phyloP scores from a whole-genome alignment of 2,797 vertebrate species.

The Sandelia bainsii region DNA sequence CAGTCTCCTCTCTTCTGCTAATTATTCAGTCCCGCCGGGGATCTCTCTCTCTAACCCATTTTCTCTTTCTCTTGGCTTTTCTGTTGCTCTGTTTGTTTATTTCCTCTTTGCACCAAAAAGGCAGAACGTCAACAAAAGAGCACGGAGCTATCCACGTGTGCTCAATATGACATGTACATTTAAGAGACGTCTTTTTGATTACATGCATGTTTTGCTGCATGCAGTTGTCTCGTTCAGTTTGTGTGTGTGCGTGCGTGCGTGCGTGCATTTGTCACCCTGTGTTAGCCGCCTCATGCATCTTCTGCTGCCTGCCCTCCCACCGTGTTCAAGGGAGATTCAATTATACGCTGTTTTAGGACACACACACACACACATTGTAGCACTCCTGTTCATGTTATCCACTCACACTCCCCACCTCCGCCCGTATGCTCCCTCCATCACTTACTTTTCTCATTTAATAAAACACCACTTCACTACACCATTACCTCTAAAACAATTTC shows the following conservation, averaged over 20 bases:
- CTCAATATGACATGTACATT: conserved; percentile 20
- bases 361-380: conserved; percentile 28
- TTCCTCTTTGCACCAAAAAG: background rate
- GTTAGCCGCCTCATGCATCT: conserved; percentile 71
- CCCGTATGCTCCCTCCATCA: conserved; percentile 39
- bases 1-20: conserved; percentile 20
- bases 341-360: conserved; percentile 44
- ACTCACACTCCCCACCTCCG: background rate
- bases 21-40: conserved; percentile 42
- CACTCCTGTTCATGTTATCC: conserved; percentile 32
- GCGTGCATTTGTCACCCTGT: conserved; percentile 47
- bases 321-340: conserved; percentile 47
- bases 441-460: conserved; percentile 67
- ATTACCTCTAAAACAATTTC: conserved; percentile 61
- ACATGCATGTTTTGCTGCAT: background rate
- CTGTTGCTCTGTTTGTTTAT: conserved; percentile 28
- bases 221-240: background rate
- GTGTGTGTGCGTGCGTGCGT: background rate
- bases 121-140: background rate
- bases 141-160: background rate
- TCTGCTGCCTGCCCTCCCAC: conserved; percentile 20
- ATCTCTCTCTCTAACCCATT: conserved; percentile 31
- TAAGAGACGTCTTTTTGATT: conserved; percentile 15
- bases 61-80: conserved; percentile 1
- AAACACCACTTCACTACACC: conserved; percentile 59